phyloP scores from a whole-genome alignment of 2,888 invertebrate species.

The Polyploca ridens region DNA sequence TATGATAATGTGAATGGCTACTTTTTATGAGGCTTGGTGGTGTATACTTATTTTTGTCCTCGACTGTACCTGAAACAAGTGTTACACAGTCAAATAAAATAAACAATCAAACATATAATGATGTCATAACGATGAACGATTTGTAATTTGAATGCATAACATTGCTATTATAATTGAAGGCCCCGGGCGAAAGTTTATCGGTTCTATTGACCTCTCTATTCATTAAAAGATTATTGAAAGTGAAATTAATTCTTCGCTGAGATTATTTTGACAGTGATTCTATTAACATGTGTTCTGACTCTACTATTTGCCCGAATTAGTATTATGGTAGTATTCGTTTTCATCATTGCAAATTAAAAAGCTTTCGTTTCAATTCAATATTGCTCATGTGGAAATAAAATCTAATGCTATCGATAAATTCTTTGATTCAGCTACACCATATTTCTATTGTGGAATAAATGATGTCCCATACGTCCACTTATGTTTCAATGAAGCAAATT shows the following conservation, averaged over 20 bases:
- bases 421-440: neutral
- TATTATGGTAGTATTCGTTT: neutral
- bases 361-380: neutral
- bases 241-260: constrained; percentile 73
- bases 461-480: neutral
- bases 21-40: no score
- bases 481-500: neutral
- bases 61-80: constrained; percentile 71
- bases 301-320: constrained; percentile 18
- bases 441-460: neutral
- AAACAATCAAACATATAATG: constrained; percentile 41
- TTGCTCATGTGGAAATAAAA: neutral
- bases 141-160: constrained; percentile 52
- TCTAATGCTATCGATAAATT: neutral
- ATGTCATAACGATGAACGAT: constrained; percentile 55
- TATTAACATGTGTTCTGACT: constrained; percentile 59
- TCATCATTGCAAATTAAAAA: constrained; percentile 2
- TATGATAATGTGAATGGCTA: no score
- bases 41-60: no score
- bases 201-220: constrained; percentile 71
- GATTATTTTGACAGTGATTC: constrained; percentile 64
- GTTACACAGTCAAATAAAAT: constrained; percentile 12
- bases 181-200: constrained; percentile 73
- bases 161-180: constrained; percentile 59
- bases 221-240: constrained; percentile 79